These are phyloP conservation scores for Conops quadrifasciatus DNA, from an alignment of 2,888 invertebrate genomes.

Conservation along the genomic window DNA sequence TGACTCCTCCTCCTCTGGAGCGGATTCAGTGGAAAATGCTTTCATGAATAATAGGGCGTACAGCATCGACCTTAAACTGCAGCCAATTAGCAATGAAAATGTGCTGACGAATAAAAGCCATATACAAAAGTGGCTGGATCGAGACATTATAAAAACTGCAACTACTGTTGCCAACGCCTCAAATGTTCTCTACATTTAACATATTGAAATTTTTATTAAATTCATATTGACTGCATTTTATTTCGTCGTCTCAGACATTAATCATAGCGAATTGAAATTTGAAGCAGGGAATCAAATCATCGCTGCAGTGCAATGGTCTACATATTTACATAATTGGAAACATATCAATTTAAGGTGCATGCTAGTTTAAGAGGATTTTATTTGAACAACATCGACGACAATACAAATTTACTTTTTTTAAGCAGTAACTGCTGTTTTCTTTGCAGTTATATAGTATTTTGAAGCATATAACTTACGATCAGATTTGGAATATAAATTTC, in stretches of 20 bases:
- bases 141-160: conserved; percentile 55
- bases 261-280: not conserved
- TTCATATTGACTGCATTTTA: not conserved
- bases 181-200: conserved; percentile 50
- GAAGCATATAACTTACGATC: not conserved
- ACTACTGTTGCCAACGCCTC: conserved; percentile 45
- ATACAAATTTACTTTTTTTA: not conserved
- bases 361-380: not conserved
- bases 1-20: conserved; percentile 52
- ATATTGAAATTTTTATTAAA: not conserved
- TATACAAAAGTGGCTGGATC: conserved; percentile 70
- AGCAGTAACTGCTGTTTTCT: not conserved
- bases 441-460: not conserved
- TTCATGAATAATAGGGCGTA: conserved; percentile 54
- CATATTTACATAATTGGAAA: not conserved
- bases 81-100: conserved; percentile 68
- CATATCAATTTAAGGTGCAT: not conserved
- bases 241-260: not conserved
- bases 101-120: conserved; percentile 64
- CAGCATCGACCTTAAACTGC: conserved; percentile 68
- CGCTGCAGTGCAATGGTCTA: not conserved
- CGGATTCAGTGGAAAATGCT: conserved; percentile 41
- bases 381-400: not conserved
- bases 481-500: not conserved
- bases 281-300: not conserved